Evolutionary conservation across 2,888 invertebrate species (phyloP), one percentile per base, ranked within the genome.

Genomic region (Pollenia amentaria): DNA sequence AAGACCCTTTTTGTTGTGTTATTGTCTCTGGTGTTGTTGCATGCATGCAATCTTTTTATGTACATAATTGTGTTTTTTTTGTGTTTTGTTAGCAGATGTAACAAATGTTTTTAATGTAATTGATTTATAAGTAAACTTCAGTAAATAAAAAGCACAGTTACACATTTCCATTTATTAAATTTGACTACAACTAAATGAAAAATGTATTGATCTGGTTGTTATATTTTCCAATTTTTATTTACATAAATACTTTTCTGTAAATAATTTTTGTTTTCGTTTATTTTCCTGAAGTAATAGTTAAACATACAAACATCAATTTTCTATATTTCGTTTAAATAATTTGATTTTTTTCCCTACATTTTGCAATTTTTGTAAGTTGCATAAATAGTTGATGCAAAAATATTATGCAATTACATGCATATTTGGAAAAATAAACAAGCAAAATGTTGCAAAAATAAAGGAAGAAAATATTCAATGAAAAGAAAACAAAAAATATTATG

Each of bases 321-420:
- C 12, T 48, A 46, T 18, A 44, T 67, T 48, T 78, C 40, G 40
- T 40, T 57, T 57, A 18, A 77, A 48, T 67, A 14, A 69, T 51
- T 81, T 67, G 2, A 10, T 9, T 64, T 48, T 77, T 84, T 73
- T 16, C 29, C 29, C 29, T 6, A 29, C 29, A 29, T 60, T 64
- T 8, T 46, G 14, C n/a, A 48, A 18, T 46, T 62, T 81, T 60
- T 53, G 3, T 76, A 7, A 53, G 42, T 60, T 78, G 72, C 77
- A 78, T 75, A 79, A 73, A 73, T 75, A 84, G 46, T 69, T 38
- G 48, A 81, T 81, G 48, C 21, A 81, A 55, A 67, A 67, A 84
- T 38, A 80, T 80, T 78, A 78, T 84, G 84, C 84, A 84, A 84
- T 84, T 75, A 81, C 62, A 85, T 81, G 65, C 65, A 79, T 84